phyloP scores from a whole-genome alignment of 2,888 invertebrate genomes.

The Mellilla xanthometata region DNA sequence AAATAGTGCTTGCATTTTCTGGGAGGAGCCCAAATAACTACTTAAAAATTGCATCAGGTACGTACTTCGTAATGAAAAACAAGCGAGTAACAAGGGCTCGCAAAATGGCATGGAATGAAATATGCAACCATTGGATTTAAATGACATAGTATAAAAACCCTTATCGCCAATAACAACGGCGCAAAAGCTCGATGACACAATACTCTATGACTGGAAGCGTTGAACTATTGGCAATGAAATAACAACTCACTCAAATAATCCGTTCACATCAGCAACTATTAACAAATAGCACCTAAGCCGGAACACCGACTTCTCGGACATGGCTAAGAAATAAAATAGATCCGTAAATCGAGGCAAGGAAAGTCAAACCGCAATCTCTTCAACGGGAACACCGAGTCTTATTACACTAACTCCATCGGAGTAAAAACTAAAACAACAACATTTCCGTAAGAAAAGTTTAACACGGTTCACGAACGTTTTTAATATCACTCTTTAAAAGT shows the following conservation, averaged over 20 bases:
- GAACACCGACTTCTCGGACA: conserved; percentile 38
- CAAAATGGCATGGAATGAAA: conserved; percentile 56
- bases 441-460: conserved; percentile 33
- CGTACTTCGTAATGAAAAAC: conserved; percentile 57
- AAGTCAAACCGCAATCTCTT: conserved; percentile 46
- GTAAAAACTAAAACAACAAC: conserved; percentile 47
- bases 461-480: conserved; percentile 47
- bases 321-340: conserved; percentile 54
- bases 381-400: conserved; percentile 43
- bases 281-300: conserved; percentile 72
- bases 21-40: conserved; percentile 56
- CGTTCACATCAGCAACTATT: conserved; percentile 41
- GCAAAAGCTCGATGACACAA: conserved; percentile 25
- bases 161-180: conserved; percentile 14
- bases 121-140: conserved; percentile 27
- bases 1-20: conserved; percentile 20
- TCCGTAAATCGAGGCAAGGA: conserved; percentile 59
- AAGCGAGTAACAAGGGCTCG: conserved; percentile 44
- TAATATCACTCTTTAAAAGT: conserved; percentile 69
- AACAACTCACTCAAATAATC: conserved; percentile 13
- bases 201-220: conserved; percentile 24
- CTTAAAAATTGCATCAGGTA: conserved; percentile 68
- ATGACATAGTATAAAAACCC: conserved; percentile 12
- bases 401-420: conserved; percentile 21
- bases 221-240: conserved; percentile 23